These are phyloP conservation scores for Drosophila lacicola DNA, from an alignment of 2,888 invertebrate species.

Conservation along the genomic window DNA sequence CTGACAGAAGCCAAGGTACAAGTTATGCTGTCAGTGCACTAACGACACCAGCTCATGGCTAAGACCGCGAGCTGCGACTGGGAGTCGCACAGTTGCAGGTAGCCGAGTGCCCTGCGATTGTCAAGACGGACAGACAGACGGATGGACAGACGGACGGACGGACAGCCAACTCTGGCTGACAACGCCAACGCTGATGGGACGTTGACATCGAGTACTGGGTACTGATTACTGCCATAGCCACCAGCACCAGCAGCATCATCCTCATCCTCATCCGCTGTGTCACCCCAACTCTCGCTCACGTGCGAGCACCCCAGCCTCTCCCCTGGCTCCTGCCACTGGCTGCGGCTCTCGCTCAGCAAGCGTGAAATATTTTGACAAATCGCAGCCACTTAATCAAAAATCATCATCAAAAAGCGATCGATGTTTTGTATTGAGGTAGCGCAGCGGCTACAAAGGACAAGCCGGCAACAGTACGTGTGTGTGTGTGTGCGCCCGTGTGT, in stretches of 20 bases:
- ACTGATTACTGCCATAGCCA: constrained; percentile 42
- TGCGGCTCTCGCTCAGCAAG: constrained; percentile 36
- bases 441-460: constrained; percentile 65
- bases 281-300: constrained; percentile 64
- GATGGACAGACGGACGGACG: constrained; percentile 23
- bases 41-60: constrained; percentile 24
- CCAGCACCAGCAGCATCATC: constrained; percentile 15
- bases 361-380: constrained; percentile 83
- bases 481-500: constrained; percentile 18
- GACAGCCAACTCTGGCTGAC: constrained; percentile 31
- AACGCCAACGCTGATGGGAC: constrained; percentile 73
- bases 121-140: constrained; percentile 17
- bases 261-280: neutral
- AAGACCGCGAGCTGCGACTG: constrained; percentile 45
- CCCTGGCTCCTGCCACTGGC: constrained; percentile 3
- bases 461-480: constrained; percentile 30
- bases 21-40: constrained; percentile 18
- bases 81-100: constrained; percentile 77
- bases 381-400: constrained; percentile 82
- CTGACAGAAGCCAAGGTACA: constrained; percentile 30
- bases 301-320: constrained; percentile 41
- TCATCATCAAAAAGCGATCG: constrained; percentile 79
- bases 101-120: constrained; percentile 67
- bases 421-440: constrained; percentile 76
- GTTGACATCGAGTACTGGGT: constrained; percentile 65